phyloP scores from a whole-genome alignment of 2,113 vertebrate genomes.

The Crotalus tigris region DNA sequence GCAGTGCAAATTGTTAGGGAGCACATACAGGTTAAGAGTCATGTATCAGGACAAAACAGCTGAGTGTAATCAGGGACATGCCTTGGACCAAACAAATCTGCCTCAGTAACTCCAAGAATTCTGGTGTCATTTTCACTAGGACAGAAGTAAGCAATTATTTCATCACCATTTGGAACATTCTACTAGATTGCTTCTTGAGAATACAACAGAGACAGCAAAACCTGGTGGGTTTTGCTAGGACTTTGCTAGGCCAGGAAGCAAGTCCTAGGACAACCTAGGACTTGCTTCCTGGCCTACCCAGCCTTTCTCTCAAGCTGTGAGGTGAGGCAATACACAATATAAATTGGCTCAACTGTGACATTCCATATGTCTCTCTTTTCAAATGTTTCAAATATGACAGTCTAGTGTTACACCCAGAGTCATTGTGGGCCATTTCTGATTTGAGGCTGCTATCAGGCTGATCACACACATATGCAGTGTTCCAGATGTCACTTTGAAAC shows the following conservation, averaged over 20 bases:
- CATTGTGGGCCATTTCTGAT: neutral
- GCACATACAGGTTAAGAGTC: neutral
- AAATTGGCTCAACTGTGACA: neutral
- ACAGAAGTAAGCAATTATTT: neutral
- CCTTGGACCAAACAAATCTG: neutral
- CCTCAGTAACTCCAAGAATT: neutral
- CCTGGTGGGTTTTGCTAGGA: too few relatives aligned
- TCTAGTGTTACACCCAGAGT: neutral
- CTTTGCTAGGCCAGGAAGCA: too few relatives aligned
- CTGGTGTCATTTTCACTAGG: neutral
- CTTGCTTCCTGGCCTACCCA: neutral
- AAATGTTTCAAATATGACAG: neutral
- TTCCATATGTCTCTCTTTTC: neutral
- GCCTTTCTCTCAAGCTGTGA: conserved; percentile 6
- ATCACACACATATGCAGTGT: neutral
- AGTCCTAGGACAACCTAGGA: too few relatives aligned
- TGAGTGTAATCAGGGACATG: neutral
- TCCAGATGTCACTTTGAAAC: neutral
- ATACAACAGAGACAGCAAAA: neutral
- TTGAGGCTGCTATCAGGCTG: neutral
- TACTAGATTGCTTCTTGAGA: neutral
- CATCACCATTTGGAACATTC: neutral
- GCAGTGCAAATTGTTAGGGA: neutral
- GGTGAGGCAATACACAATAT: conserved; percentile 6
- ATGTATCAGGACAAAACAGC: neutral